Base-by-base conservation (phyloP, 1,140 invertebrate genomes). In the Tyrophagus putrescentiae region DNA sequence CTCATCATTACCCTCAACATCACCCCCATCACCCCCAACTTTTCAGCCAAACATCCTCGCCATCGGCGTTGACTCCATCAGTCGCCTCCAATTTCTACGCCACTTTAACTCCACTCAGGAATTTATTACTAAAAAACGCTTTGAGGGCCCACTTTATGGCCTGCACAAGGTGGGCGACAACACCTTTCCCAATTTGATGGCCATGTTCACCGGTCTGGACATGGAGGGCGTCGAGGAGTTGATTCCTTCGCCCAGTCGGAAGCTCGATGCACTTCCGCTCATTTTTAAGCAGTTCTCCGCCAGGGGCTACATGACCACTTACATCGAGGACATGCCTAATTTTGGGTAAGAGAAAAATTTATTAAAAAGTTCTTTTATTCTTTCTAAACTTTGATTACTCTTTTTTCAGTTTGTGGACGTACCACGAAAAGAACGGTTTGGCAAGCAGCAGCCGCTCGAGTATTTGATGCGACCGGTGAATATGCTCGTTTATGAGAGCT, bases 151-250 rank as follows among this genome's bases (percentile, higher is more conserved):
- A n/a, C n/a, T n/a, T n/a, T 39, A 39, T 39, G 75, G 75, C 1
- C 71, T 69, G 56, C 70, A 68, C 31, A 76, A 76, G 68, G 68
- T 74, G 3, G 75, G 67, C 6, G 71, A 74, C 39, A 76, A 76
- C 58, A 75, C 75, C 3, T 72, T 70, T 56, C 74, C 74, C 0
- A 76, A 75, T 66, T 60, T 76, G 29, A 62, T 72, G 3, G 67
- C 75, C 0, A 59, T 74, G 21, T 56, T 76, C n/a, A 65, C 68
- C 1, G 74, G 74, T 7, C 44, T 27, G 23, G 18, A 54, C n/a
- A 21, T 31, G 21, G 21, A 54, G 23, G 21, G 21, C 21, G 36
- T 13, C 36, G 13, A 21, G 36, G 13, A 39, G 13, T 13, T 13
- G 36, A 21, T 21, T 13, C 36, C 21, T 13, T 21, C 36, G 21